These are phyloP conservation scores for Coregonus clupeaformis DNA, from an alignment of 2,113 vertebrate species.

Conservation along the genomic window DNA sequence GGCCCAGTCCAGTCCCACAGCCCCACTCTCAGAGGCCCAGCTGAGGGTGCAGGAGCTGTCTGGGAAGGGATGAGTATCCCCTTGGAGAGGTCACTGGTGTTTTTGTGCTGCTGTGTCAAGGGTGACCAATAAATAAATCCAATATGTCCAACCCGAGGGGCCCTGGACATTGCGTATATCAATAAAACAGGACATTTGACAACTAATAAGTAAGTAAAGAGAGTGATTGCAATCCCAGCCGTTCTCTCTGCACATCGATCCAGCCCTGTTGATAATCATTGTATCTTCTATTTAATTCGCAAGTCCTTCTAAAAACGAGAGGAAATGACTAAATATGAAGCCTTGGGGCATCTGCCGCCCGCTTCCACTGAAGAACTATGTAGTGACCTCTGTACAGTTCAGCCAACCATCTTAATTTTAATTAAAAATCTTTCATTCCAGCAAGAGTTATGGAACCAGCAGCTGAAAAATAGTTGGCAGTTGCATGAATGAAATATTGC, in stretches of 20 bases:
- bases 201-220: slow-evolving; percentile 82
- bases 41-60: neutral
- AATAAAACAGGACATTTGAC: slow-evolving; percentile 74
- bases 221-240: slow-evolving; percentile 48
- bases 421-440: slow-evolving; percentile 74
- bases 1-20: slow-evolving; percentile 1
- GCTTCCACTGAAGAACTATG: slow-evolving; percentile 54
- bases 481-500: slow-evolving; percentile 59
- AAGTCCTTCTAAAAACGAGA: slow-evolving; percentile 49
- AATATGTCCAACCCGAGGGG: slow-evolving; percentile 69
- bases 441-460: slow-evolving; percentile 64
- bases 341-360: slow-evolving; percentile 13
- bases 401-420: slow-evolving; percentile 70
- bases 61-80: slow-evolving; percentile 35
- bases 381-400: slow-evolving; percentile 57
- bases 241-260: slow-evolving; percentile 40
- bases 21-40: neutral
- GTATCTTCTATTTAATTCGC: slow-evolving; percentile 62
- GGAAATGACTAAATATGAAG: slow-evolving; percentile 58
- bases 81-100: slow-evolving; percentile 67
- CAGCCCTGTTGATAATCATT: slow-evolving; percentile 50
- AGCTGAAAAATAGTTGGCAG: slow-evolving; percentile 62
- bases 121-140: slow-evolving; percentile 77
- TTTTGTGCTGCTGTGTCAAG: slow-evolving; percentile 72
- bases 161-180: slow-evolving; percentile 64